Conservation (phyloP, 2,888 invertebrate species). For the Siphlonurus alternatus region DNA sequence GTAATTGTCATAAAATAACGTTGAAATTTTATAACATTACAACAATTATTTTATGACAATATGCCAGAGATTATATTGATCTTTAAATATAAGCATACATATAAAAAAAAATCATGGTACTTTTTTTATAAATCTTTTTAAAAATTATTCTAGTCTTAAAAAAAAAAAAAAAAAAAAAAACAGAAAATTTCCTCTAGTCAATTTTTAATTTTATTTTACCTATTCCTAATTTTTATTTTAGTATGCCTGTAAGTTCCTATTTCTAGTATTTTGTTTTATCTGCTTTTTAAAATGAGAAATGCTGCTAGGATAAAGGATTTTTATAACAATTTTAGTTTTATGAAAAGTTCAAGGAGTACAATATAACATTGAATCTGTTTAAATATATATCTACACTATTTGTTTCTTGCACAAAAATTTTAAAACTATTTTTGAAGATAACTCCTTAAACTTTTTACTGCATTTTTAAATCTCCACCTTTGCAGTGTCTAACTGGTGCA, state of each 20-base stretch:
- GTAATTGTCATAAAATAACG: background rate
- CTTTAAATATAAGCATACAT: background rate
- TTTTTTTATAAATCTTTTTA: background rate
- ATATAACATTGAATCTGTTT: background rate
- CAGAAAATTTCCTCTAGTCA: background rate
- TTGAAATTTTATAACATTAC: background rate
- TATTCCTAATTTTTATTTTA: background rate
- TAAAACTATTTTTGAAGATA: background rate
- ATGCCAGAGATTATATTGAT: background rate
- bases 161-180: background rate
- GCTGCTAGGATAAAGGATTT: background rate
- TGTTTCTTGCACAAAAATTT: too few species aligned
- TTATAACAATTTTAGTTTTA: too few species aligned
- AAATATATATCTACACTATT: background rate
- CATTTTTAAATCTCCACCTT: background rate
- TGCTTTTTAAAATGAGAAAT: background rate
- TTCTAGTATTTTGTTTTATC: background rate
- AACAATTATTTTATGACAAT: background rate
- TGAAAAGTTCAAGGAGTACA: background rate
- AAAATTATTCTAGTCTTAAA: background rate
- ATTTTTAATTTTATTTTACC: background rate
- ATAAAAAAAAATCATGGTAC: background rate
- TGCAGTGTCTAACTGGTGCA: too few species aligned
- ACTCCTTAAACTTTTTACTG: background rate
- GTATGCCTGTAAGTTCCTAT: background rate